Evolutionary conservation across 2,113 vertebrate genomes (phyloP), one percentile per base, ranked within the genome.

Genomic region (Thalassoma bifasciatum): DNA sequence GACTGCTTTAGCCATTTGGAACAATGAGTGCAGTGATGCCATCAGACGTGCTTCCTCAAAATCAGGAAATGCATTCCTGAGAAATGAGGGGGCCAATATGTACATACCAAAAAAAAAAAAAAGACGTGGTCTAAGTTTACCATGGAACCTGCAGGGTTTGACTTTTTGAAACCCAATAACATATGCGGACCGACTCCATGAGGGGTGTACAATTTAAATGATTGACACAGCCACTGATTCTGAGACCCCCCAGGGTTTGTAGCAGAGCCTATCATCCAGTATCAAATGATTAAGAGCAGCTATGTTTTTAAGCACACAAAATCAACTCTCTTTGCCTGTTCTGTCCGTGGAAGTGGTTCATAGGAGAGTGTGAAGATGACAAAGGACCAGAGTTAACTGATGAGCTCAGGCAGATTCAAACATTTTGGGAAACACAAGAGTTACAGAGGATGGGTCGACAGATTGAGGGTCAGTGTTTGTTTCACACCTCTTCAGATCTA

Each of bases 11-110:
- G 54, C 37, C 36, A 19, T 72, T 58, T 36, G 50, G 81, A 79
- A 87, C 83, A 86, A 77, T 75, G 67, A 66, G 63, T 22, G 63
- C 78, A 85, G 63, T 89, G 86, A 84, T 83, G 73, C 73, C 57
- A 36, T 58, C 16, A 61, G 60, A 72, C 38, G 8, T 36, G 44
- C 75, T 79, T 75, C 68, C 76, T 84, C 38, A 65, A 60, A n/a
- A 75, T 68, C 56, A 75, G 71, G 68, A 74, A 69, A 64, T 63
- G 66, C 66, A 70, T 73, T 72, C 64, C 66, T 57, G 37, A 72
- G 70, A 71, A 57, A 72, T 50, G 37, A n/a, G 77, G 54, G 38
- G 50, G 12, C 56, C 23, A 62, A 63, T 42, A 66, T 77, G 74
- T 63, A 49, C 47, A n/a, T 76, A 24, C 24, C 61, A 24, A n/a